Percentiles rank a stretch among this genome's conserved stretches.
phyloP scores from a whole-genome alignment of 2,797 vertebrate genomes.

The Sphenodon punctatus region DNA sequence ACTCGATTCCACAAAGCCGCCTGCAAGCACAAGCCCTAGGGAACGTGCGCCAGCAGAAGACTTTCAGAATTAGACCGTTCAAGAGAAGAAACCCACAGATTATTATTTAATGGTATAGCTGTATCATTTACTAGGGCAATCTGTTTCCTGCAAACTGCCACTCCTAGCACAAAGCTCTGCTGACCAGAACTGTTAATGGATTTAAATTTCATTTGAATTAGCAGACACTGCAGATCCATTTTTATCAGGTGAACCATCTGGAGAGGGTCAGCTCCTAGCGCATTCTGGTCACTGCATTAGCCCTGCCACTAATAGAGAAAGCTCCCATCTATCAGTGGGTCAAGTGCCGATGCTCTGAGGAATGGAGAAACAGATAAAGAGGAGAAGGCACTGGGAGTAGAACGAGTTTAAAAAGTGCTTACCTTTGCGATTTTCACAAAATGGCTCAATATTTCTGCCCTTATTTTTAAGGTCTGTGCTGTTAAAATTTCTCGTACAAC shows the following conservation, averaged over 20 bases:
- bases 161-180: neutral
- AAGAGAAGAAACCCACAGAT: no score
- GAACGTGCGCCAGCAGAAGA: no score
- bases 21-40: no score
- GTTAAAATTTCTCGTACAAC: conserved; percentile 95
- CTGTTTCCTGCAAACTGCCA: neutral
- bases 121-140: neutral
- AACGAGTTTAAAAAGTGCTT: conserved; percentile 64
- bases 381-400: neutral
- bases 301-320: neutral
- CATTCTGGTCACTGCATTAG: neutral
- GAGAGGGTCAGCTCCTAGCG: neutral
- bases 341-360: neutral
- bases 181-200: neutral
- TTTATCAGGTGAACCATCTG: neutral
- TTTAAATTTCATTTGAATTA: neutral
- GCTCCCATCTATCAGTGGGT: neutral
- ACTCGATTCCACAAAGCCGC: no score
- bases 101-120: neutral
- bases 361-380: neutral
- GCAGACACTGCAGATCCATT: neutral
- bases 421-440: conserved; percentile 99
- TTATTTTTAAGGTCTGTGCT: conserved; percentile 95
- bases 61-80: no score
- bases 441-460: conserved; percentile 94